Evolutionary conservation across 2,888 invertebrate genomes (phyloP), one percentile per base, ranked within the genome.

Genomic region (Lysandra coridon): DNA sequence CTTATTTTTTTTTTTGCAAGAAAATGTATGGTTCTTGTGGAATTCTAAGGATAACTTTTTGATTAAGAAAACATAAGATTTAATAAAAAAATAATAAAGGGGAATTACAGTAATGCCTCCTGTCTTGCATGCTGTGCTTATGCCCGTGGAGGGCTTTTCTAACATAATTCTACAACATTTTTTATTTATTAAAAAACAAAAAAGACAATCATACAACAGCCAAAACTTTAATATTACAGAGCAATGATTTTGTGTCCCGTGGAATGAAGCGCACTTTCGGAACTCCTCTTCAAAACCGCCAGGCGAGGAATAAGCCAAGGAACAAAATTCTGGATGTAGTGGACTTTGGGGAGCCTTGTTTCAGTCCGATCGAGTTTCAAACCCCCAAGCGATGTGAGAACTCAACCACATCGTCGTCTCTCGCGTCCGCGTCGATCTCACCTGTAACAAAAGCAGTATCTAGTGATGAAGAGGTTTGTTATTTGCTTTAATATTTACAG

Each of bases 251-350:
- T 69, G 88, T 89, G 6, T 82, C 88, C 1, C 91, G 91, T 83
- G 94, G 92, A 0, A 91, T 94, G 91, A 92, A 91, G 82, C 91
- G 95, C 37, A 92, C 92, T 30, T 95, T 94, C 80, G 94, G 89
- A 1, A 93, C 94, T 0, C 95, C 95, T 0, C 80, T 92, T 1
- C 90, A 88, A 57, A 88, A 87, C 77, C 84, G 84, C 0, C 78
- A 85, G 1, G 81, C 83, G 0, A 84, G 80, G 53, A 85, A 84
- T 7, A 92, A 91, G 79, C 86, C 88, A 79, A 88, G 91, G 4
- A 94, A 93, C 82, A 94, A 94, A 82, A 91, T 92, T 60, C 84
- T 94, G 1, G 91, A 94, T 80, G 88, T 90, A 0, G 91, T 90
- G 4, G 94, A 94, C 73, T 90, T 90, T 80, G 91, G 88, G 0